Percentiles rank a stretch among this genome's conserved stretches.
phyloP scores from a whole-genome alignment of 2,888 invertebrate species.

The Dinocampus coccinellae region DNA sequence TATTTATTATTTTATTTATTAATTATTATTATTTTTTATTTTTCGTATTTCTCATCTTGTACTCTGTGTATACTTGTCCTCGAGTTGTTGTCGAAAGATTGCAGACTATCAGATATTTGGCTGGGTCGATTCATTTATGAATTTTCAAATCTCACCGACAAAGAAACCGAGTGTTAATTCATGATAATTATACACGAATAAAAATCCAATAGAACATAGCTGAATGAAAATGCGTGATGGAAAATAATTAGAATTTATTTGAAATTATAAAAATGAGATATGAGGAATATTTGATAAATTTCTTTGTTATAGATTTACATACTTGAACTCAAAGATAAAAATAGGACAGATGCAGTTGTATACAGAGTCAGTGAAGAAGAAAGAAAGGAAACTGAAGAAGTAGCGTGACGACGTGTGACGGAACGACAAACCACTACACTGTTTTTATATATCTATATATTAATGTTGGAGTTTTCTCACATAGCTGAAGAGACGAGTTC shows the following conservation, averaged over 20 bases:
- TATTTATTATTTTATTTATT: no score
- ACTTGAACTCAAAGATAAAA: background rate
- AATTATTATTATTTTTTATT: constrained; percentile 16
- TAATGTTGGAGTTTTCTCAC: constrained; percentile 27
- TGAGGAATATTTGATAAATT: background rate
- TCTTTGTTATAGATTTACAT: background rate
- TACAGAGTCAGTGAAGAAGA: constrained; percentile 3
- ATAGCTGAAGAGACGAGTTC: background rate
- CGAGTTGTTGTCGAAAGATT: constrained; percentile 30
- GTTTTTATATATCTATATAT: constrained; percentile 23
- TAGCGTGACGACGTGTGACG: constrained; percentile 52
- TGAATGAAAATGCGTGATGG: background rate
- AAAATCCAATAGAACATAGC: background rate
- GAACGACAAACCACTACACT: constrained; percentile 50
- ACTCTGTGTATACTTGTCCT: constrained; percentile 9
- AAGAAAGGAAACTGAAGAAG: constrained; percentile 48
- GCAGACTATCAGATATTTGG: constrained; percentile 19
- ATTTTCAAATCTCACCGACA: constrained; percentile 46
- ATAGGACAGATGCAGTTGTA: background rate
- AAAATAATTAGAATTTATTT: background rate
- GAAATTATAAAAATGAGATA: background rate
- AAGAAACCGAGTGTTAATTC: constrained; percentile 37
- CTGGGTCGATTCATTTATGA: constrained; percentile 7
- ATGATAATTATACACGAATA: background rate
- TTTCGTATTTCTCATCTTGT: background rate